A percentile compares a stretch with the other conserved stretches of the same genome.
phyloP scores from a whole-genome alignment of 2,888 invertebrate genomes.

The Drosophila longiperda region DNA sequence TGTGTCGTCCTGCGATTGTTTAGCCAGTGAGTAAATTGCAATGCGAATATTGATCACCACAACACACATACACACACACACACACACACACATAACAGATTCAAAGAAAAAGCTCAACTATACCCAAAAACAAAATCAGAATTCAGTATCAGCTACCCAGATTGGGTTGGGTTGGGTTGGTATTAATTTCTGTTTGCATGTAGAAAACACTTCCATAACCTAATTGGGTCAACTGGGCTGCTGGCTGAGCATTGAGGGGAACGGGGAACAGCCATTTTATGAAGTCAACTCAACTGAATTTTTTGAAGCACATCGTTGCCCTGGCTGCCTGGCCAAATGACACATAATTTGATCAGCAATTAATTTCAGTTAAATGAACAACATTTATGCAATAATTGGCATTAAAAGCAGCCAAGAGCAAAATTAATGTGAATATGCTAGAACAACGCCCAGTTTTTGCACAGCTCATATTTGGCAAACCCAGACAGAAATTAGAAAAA shows the following conservation, averaged over 20 bases:
- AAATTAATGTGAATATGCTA: conserved; percentile 3
- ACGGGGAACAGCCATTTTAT: conserved; percentile 37
- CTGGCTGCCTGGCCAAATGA: conserved; percentile 34
- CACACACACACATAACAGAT: conserved; percentile 5
- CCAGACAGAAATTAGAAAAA: neutral
- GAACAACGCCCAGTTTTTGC: conserved; percentile 36
- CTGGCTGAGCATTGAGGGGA: neutral
- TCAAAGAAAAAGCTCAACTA: neutral
- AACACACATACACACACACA: conserved; percentile 31
- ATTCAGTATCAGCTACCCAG: neutral
- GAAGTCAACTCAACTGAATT: conserved; percentile 33
- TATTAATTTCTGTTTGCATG: neutral
- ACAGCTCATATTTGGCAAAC: conserved; percentile 25
- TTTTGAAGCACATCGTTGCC: conserved; percentile 12
- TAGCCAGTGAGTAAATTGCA: conserved; percentile 90
- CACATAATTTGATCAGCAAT: conserved; percentile 65
- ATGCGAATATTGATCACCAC: conserved; percentile 68
- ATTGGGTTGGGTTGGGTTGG: neutral
- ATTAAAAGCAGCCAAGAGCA: conserved; percentile 43
- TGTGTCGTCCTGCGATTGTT: conserved; percentile 96
- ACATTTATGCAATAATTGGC: conserved; percentile 66
- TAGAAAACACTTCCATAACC: conserved; percentile 12
- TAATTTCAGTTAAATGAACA: conserved; percentile 70
- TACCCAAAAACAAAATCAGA: conserved; percentile 4
- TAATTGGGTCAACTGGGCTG: conserved; percentile 64